Base-by-base conservation (phyloP, 2,113 vertebrate species). In the Pithys albifrons region DNA sequence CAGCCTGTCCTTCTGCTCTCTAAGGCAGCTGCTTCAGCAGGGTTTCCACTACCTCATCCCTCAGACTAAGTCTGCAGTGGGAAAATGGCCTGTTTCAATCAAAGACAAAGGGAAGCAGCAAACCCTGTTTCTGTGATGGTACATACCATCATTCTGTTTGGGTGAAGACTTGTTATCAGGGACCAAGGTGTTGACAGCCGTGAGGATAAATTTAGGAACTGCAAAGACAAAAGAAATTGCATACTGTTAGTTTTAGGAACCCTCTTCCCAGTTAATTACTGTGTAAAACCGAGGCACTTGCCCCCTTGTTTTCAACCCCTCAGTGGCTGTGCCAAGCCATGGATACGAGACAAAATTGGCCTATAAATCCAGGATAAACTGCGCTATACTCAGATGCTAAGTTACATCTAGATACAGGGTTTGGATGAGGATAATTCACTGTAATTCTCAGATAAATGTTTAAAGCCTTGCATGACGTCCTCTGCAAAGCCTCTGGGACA, bases 191-290 rank as follows among this genome's bases (percentile, higher is more conserved):
- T 98, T 98, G 41, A 98, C 94, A 41, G 98, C 98, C 0, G 88
- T 85, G 85, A 98, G 97, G 70, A 98, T 98, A 78, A 97, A 92
- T 95, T 97, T 98, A 83, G 98, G 98, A 97, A 98, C 98, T 98
- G 90, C 85, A 98, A 97, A 87, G 45, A 94, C 31, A 69, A 96
- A 93, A 95, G 66, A 96, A 61, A 91, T 69, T 61, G 75, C 20
- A 16, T 57, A 43, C 64, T 82, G 80, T 91, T 55, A 95, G 39
- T 72, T 71, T 91, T 52, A 54, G 59, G 35, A 91, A 57, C 27
- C 31, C 28, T 85, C 55, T 46, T 19, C n/a, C 23, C n/a, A 22
- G 28, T 46, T 65, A 69, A 65, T 66, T 45, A 73, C 57, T 90
- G 43, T 4, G 4, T 9, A 11, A 10, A 49, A 43, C 54, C 46